Percentiles rank a stretch among this genome's conserved stretches.
Evolutionary conservation across 2,113 vertebrate genomes (phyloP).

Genomic region (Pomatostomus ruficeps): DNA sequence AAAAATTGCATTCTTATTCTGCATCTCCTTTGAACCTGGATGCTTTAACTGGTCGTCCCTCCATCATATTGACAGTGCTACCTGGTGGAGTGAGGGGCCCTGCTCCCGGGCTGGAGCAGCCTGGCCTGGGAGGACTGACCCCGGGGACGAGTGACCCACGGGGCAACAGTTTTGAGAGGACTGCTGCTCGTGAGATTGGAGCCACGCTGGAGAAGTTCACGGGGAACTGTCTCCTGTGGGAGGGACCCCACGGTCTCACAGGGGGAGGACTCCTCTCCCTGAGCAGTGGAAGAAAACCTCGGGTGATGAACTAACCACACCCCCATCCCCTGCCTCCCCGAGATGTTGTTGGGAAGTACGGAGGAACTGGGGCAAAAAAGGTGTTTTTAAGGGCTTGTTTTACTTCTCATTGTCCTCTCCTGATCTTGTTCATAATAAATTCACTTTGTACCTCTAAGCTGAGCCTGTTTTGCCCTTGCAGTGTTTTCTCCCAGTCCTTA

Average conservation of each 20-base stretch:
- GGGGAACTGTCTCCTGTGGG: not conserved
- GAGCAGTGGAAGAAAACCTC: not conserved
- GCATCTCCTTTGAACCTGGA: not conserved
- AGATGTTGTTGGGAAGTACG: not conserved
- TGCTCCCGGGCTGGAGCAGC: not conserved
- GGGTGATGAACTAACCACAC: not conserved
- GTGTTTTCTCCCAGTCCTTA: not conserved
- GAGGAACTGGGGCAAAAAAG: not conserved
- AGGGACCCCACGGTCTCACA: not conserved
- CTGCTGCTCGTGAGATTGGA: not conserved
- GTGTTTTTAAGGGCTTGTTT: not conserved
- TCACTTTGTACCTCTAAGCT: not conserved
- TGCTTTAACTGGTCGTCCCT: too few relatives aligned
- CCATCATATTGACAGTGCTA: too few relatives aligned
- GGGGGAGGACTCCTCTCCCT: not conserved
- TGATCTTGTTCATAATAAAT: not conserved
- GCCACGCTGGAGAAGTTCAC: not conserved
- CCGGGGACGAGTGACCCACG: fast-evolving
- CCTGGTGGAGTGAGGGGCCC: fast-evolving
- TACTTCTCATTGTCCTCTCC: not conserved
- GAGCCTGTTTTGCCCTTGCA: not conserved
- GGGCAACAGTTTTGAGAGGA: not conserved
- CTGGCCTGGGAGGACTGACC: not conserved
- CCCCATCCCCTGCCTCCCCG: not conserved
- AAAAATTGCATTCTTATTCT: not conserved